Conservation (phyloP, 1,140 invertebrate species). For the Eulimnadia texana region DNA sequence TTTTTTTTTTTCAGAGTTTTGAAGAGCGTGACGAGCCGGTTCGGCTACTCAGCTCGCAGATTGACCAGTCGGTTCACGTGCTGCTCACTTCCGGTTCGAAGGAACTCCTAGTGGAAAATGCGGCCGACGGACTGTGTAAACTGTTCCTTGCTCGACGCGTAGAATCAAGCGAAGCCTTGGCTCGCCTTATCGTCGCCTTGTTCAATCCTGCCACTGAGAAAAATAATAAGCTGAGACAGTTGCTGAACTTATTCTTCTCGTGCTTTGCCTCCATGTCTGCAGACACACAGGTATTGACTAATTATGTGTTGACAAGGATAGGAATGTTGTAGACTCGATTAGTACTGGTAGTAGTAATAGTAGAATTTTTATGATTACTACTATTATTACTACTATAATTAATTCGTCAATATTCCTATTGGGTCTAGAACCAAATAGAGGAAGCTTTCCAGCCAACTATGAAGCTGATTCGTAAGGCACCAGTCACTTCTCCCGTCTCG, state of each 20-base stretch:
- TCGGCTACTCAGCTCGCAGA: too few relatives aligned
- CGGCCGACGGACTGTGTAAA: slow-evolving; percentile 9
- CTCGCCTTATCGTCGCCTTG: background rate
- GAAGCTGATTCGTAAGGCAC: slow-evolving; percentile 13
- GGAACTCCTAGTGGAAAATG: background rate
- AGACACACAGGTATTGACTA: background rate
- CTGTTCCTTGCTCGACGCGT: slow-evolving; percentile 6
- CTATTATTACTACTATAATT: too few relatives aligned
- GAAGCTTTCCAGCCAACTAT: slow-evolving; percentile 13
- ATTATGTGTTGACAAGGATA: background rate
- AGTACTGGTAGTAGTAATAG: too few relatives aligned
- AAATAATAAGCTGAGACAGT: slow-evolving; percentile 1
- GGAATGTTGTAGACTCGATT: too few relatives aligned
- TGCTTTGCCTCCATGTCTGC: slow-evolving; percentile 4
- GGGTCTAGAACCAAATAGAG: slow-evolving; percentile 8
- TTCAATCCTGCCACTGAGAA: background rate
- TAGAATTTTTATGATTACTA: too few relatives aligned
- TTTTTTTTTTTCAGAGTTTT: slow-evolving; percentile 2
- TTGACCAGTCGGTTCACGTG: background rate
- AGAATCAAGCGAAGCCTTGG: background rate
- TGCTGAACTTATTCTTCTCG: slow-evolving; percentile 8
- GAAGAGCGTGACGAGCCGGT: background rate
- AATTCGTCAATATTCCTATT: background rate
- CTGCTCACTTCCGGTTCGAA: background rate
- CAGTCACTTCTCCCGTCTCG: slow-evolving; percentile 8